These are phyloP conservation scores for Brachycybe producta DNA, from an alignment of 2,888 invertebrate genomes.

Conservation along the genomic window DNA sequence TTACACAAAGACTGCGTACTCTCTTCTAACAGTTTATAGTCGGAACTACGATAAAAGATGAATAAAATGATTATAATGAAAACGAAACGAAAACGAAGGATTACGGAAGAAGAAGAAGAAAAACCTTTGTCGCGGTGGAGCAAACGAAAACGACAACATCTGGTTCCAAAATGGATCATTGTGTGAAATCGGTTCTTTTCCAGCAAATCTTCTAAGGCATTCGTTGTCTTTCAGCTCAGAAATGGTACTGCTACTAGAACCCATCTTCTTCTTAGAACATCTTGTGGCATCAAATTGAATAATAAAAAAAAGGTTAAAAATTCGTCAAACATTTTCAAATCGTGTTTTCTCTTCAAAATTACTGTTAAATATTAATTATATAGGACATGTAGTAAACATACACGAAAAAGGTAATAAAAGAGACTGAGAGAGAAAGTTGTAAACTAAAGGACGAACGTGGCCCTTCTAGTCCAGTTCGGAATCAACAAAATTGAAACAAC, in stretches of 20 bases:
- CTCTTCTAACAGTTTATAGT: conserved; percentile 67
- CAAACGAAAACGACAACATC: conserved; percentile 78
- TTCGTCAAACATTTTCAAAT: too few species aligned
- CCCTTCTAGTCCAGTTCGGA: too few species aligned
- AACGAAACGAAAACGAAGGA: conserved; percentile 11
- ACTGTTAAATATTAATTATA: too few species aligned
- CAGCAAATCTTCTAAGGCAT: conserved; percentile 62
- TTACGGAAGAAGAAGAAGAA: conserved; percentile 32
- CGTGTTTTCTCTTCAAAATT: too few species aligned
- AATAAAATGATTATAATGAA: background rate
- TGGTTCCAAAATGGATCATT: conserved; percentile 92
- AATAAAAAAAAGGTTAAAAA: too few species aligned
- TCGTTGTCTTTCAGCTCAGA: conserved; percentile 66
- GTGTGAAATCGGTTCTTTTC: conserved; percentile 60
- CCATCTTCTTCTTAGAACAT: conserved; percentile 58
- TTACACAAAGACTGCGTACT: conserved; percentile 60
- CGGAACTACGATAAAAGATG: conserved; percentile 44
- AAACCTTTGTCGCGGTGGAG: conserved; percentile 61
- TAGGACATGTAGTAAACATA: too few species aligned
- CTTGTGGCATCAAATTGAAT: too few species aligned
- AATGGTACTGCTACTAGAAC: conserved; percentile 63
- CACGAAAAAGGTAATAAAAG: too few species aligned
- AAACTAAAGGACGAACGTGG: too few species aligned
- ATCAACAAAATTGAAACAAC: too few species aligned
- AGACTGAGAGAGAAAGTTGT: too few species aligned